Conservation (phyloP, 2,113 vertebrate genomes). For the Trachemys scripta region DNA sequence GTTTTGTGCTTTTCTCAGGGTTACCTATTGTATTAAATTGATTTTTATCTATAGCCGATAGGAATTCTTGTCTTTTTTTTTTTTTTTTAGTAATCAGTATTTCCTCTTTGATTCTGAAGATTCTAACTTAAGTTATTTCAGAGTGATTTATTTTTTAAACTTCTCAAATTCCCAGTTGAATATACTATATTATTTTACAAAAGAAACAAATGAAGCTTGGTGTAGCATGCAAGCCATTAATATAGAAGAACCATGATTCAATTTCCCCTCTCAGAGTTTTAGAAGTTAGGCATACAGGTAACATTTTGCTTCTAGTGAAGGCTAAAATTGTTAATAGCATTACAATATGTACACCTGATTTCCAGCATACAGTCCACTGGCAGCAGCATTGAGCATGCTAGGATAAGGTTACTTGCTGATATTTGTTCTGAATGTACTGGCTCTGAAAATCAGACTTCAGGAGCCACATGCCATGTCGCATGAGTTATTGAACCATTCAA, state of each 20-base stretch:
- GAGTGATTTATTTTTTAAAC: slow-evolving; percentile 5
- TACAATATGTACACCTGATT: background rate
- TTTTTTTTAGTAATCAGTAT: background rate
- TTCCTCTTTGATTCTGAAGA: background rate
- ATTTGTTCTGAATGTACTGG: rapidly evolving
- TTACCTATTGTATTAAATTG: slow-evolving; percentile 24
- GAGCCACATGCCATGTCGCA: background rate
- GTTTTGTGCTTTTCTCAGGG: background rate
- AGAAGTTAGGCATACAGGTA: background rate
- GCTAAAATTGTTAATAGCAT: background rate
- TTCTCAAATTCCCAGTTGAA: background rate
- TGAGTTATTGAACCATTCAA: rapidly evolving
- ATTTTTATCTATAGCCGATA: background rate
- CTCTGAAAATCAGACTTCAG: background rate
- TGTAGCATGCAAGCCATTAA: background rate
- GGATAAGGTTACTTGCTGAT: background rate
- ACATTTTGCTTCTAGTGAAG: background rate
- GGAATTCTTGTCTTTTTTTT: background rate
- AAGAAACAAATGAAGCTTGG: background rate
- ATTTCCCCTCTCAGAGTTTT: background rate
- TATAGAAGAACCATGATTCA: background rate
- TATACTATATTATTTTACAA: background rate
- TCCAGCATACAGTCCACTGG: background rate
- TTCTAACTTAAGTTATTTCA: background rate
- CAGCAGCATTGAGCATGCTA: background rate